Evolutionary conservation across 2,113 vertebrate genomes (phyloP), one percentile per base, ranked within the genome.

Genomic region (Mus pahari): DNA sequence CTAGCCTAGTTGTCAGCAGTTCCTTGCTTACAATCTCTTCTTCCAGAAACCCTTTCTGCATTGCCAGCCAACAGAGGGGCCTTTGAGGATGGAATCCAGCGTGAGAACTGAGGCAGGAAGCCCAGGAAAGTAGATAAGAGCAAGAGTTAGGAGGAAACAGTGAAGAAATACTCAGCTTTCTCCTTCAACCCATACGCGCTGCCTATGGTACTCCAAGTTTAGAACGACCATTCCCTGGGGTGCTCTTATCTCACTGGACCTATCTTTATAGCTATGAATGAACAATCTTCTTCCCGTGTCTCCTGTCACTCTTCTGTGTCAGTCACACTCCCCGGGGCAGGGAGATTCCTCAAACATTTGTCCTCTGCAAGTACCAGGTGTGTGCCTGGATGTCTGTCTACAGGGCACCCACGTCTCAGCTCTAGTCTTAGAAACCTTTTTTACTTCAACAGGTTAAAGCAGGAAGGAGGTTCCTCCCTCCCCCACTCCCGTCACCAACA

Each of bases 401-500:
- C 16, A 2, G 0, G 0, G 45, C 66, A 78, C 91, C 92, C 42
- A 42, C 5, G 24, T 55, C 62, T 66, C 91, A 93, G 74, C 87
- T 39, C 33, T 62, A 84, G 62, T 60, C 60, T 84, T 83, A 4
- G 84, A 95, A 77, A 92, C 12, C 70, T 48, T 74, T 77, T 95
- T 73, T 42, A n/a, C 66, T 83, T 96, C 86, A 88, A 88, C 75
- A 86, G 71, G 75, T 92, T 83, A 91, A 77, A 86, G 92, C 58
- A 88, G 89, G 96, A 48, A 89, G 1, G 73, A 66, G 77, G 64
- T 33, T 22, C 24, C 74, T 53, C 60, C 53, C 36, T 1, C 10
- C 22, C 4, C 48, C 48, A 48, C 48, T 48, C 45, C 48, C 48
- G 4, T 7, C 0, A 48, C 48, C 48, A 48, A 5, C 48, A 48